Conservation (phyloP, 2,888 invertebrate genomes). For the Melipona bicolor region DNA sequence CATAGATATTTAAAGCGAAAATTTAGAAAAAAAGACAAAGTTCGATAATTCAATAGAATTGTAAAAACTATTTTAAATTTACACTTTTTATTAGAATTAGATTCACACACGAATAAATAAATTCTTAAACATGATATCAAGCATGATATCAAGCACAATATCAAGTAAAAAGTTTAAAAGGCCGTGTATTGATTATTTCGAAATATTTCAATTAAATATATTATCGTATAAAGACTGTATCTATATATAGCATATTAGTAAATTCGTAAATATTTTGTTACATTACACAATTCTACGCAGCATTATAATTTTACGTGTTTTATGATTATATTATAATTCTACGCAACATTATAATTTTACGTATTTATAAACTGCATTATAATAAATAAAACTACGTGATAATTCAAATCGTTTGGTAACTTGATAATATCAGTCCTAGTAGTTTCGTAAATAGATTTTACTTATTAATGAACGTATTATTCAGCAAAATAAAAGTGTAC, state of each 20-base stretch:
- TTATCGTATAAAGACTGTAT: background rate
- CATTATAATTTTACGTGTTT: background rate
- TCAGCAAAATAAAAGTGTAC: conserved; percentile 15
- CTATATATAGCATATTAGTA: background rate
- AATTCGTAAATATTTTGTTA: background rate
- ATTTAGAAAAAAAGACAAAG: conserved; percentile 10
- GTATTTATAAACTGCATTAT: background rate
- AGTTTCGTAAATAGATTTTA: background rate
- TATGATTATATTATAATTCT: background rate
- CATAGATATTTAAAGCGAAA: background rate
- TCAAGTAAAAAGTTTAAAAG: background rate
- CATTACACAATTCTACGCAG: too few relatives aligned
- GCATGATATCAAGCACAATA: background rate
- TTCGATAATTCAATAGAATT: background rate
- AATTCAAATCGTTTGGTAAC: background rate
- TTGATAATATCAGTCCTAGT: background rate
- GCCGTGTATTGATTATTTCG: background rate
- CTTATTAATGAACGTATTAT: conserved; percentile 1
- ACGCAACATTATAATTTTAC: background rate
- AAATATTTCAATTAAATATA: background rate
- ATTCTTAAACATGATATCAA: background rate
- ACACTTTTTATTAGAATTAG: background rate
- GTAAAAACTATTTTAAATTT: background rate
- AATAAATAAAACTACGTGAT: background rate
- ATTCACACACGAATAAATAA: background rate